Percentiles rank a stretch among this genome's conserved stretches.
Conservation (phyloP, 2,113 vertebrate genomes). For the Amazona guildingii region DNA sequence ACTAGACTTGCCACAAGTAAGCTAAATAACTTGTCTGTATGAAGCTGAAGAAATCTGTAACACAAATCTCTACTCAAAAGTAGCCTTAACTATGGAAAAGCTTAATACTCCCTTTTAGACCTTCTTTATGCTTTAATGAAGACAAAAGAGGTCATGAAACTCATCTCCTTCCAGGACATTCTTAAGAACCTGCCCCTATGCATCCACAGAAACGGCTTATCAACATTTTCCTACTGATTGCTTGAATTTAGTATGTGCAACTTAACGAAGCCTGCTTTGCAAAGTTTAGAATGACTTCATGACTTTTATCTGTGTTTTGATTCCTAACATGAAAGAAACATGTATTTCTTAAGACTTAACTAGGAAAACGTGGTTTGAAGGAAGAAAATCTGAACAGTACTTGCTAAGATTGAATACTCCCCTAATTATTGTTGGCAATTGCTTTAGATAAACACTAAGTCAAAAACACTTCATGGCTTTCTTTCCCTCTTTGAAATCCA, state of each 20-base stretch:
- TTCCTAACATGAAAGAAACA: constrained; percentile 34
- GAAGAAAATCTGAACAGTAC: not conserved
- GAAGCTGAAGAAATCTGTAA: not conserved
- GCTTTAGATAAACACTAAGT: constrained; percentile 43
- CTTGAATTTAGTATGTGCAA: constrained; percentile 20
- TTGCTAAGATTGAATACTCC: not conserved
- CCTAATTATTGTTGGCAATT: constrained; percentile 45
- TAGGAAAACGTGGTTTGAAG: not conserved
- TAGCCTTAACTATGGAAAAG: not conserved
- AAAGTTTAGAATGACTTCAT: constrained; percentile 24
- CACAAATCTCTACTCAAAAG: not conserved
- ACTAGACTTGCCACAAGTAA: not conserved
- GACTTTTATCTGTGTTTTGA: constrained; percentile 53
- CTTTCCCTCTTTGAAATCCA: constrained; percentile 38
- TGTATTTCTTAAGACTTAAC: not conserved
- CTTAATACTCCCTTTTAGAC: not conserved
- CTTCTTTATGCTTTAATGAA: not conserved
- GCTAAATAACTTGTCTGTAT: not conserved
- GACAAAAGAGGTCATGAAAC: not conserved
- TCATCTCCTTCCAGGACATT: not conserved
- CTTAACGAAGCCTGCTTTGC: not conserved
- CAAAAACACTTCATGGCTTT: constrained; percentile 5
- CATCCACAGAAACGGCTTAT: not conserved
- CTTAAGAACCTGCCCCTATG: not conserved
- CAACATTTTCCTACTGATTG: not conserved